These are phyloP conservation scores for Phymatocera aterrima DNA, from an alignment of 2,888 invertebrate species.

Conservation along the genomic window DNA sequence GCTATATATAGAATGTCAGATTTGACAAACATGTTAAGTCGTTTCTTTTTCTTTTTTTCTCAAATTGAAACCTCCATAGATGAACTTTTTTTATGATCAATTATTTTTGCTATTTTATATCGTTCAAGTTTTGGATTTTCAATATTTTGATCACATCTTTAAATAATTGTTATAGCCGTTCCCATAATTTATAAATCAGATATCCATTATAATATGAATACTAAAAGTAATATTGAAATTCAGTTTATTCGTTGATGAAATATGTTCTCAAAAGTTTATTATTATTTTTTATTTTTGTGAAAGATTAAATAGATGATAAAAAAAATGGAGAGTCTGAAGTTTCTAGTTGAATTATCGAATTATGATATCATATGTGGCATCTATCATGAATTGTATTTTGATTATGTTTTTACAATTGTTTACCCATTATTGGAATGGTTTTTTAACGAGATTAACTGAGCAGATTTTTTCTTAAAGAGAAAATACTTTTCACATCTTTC, in stretches of 20 bases:
- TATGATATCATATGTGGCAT: neutral
- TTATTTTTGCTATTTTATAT: neutral
- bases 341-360: neutral
- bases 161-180: too few species aligned
- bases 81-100: neutral
- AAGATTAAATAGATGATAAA: neutral
- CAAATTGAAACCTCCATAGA: neutral
- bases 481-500: neutral
- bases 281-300: too few species aligned
- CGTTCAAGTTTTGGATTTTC: too few species aligned
- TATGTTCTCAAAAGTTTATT: neutral
- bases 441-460: neutral
- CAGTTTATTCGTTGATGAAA: neutral
- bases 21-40: slow-evolving; percentile 2
- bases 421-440: slow-evolving; percentile 3
- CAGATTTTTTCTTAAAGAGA: neutral
- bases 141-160: too few species aligned
- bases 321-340: neutral
- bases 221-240: too few species aligned
- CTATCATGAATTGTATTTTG: neutral
- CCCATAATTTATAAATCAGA: neutral
- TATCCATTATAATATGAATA: neutral
- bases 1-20: neutral
- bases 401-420: neutral
- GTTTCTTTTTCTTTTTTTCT: neutral